phyloP scores from a whole-genome alignment of 2,797 vertebrate species.

The Poeciliopsis infans region DNA sequence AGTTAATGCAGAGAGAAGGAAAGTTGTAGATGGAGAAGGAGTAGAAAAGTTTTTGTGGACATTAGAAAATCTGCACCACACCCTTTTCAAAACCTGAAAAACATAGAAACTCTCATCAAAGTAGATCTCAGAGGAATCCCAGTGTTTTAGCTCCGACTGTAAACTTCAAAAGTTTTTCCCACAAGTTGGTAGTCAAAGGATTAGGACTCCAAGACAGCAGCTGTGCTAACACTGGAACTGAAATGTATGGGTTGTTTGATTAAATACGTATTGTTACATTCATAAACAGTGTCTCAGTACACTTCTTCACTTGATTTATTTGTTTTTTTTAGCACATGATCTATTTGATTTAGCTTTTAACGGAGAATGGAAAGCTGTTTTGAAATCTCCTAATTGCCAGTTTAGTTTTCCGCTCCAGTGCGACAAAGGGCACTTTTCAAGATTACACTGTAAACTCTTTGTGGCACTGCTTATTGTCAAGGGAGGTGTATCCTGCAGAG shows the following conservation, averaged over 20 bases:
- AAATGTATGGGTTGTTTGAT: not conserved
- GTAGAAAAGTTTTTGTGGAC: not conserved
- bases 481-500: slow-evolving; percentile 52
- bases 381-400: slow-evolving; percentile 17
- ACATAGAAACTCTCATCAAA: not conserved
- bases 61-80: not conserved
- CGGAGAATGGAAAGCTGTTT: slow-evolving; percentile 13
- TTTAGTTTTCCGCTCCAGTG: slow-evolving; percentile 5
- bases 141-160: not conserved
- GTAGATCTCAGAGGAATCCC: not conserved
- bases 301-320: not conserved
- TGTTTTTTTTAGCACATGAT: not conserved
- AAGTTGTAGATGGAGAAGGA: not conserved
- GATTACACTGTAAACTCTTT: slow-evolving; percentile 43
- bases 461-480: slow-evolving; percentile 39
- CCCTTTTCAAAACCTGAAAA: not conserved
- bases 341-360: not conserved
- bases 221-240: not conserved
- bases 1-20: not conserved
- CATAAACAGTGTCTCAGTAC: not conserved
- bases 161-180: not conserved
- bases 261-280: not conserved
- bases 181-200: not conserved
- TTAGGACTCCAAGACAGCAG: not conserved
- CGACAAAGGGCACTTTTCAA: slow-evolving; percentile 26